phyloP scores from a whole-genome alignment of 2,797 vertebrate genomes.

The Adrianichthys oophorus region DNA sequence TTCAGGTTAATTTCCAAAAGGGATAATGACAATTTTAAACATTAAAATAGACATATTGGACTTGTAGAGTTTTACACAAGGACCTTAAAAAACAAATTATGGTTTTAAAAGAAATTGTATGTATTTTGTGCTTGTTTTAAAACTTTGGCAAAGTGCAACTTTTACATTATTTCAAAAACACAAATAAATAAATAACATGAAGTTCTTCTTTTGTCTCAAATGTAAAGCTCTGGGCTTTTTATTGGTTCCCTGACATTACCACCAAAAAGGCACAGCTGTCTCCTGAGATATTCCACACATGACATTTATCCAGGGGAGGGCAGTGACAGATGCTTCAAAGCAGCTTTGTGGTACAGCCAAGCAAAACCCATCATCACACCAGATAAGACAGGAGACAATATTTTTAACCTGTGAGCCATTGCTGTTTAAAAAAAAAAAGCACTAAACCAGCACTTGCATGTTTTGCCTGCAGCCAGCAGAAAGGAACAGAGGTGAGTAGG shows the following conservation, averaged over 20 bases:
- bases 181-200: constrained; percentile 19
- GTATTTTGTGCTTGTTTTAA: no score
- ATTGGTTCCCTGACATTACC: constrained; percentile 62
- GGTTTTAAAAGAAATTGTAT: no score
- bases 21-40: no score
- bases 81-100: no score
- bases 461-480: constrained; percentile 37
- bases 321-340: constrained; percentile 82
- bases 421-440: constrained; percentile 66
- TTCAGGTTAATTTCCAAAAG: no score
- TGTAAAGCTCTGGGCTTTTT: constrained; percentile 70
- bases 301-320: constrained; percentile 81
- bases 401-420: constrained; percentile 64
- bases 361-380: constrained; percentile 75
- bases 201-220: constrained; percentile 21
- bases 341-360: constrained; percentile 76
- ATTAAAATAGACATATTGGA: no score
- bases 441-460: constrained; percentile 38
- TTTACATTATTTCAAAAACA: constrained; percentile 4
- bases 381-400: constrained; percentile 75
- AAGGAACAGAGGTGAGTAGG: no score
- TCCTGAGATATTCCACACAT: constrained; percentile 80
- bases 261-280: constrained; percentile 73
- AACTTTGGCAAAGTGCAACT: no score
- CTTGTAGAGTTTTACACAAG: no score